A percentile compares a stretch with the other conserved stretches of the same genome.
phyloP scores from a whole-genome alignment of 2,888 invertebrate genomes.

The Himalopsyche japonica region DNA sequence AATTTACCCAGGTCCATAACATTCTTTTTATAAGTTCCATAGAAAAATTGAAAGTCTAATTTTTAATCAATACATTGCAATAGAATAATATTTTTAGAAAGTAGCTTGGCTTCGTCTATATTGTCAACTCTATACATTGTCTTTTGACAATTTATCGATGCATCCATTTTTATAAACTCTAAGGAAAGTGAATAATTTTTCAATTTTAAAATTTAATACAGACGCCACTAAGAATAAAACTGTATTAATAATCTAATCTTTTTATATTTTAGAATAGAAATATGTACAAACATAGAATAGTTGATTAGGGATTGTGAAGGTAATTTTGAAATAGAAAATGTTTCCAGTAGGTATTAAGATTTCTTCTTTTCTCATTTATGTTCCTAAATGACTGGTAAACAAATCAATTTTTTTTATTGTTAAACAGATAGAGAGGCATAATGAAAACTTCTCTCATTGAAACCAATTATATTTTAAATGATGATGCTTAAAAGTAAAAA shows the following conservation, averaged over 20 bases:
- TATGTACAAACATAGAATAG: slow-evolving; percentile 2
- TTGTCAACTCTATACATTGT: neutral
- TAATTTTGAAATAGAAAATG: neutral
- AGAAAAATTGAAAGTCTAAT: no score
- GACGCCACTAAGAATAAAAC: slow-evolving; percentile 2
- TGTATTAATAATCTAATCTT: slow-evolving; percentile 12
- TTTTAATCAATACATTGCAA: no score
- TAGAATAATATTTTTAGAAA: no score
- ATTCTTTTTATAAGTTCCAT: no score
- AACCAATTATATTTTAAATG: no score
- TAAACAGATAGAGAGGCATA: no score
- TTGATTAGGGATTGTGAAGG: slow-evolving; percentile 20
- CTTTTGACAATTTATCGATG: neutral
- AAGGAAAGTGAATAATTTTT: neutral
- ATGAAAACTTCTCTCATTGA: no score
- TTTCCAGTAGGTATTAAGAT: no score
- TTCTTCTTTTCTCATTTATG: neutral
- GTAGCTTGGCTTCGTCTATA: neutral
- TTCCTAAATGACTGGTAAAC: neutral
- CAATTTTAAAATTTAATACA: neutral
- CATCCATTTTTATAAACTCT: neutral
- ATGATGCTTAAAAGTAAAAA: no score
- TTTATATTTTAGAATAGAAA: slow-evolving; percentile 20
- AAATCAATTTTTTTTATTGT: no score
- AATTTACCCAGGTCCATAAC: no score